phyloP scores from a whole-genome alignment of 2,113 vertebrate species.

The Dromas ardeola region DNA sequence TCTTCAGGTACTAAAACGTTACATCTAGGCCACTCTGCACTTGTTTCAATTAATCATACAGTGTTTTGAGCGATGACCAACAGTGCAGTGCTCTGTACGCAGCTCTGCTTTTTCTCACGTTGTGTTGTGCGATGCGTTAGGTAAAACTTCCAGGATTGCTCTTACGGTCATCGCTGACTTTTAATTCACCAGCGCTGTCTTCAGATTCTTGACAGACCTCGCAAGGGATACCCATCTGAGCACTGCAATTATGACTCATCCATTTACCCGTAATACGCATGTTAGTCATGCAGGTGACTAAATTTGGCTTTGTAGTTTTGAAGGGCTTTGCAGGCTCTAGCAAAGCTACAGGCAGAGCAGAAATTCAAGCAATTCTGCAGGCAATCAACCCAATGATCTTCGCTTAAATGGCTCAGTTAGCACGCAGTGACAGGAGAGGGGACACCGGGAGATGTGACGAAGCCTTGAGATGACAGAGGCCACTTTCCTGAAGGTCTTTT shows the following conservation, averaged over 20 bases:
- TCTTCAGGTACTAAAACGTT: background rate
- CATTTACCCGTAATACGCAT: fast-evolving
- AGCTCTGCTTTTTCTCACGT: background rate
- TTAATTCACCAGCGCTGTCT: fast-evolving
- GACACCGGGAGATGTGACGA: background rate
- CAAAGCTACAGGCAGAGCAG: background rate
- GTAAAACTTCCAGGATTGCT: background rate
- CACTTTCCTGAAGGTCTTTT: background rate
- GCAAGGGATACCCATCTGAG: background rate
- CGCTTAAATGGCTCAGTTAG: background rate
- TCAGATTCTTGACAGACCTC: background rate
- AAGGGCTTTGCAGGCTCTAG: background rate
- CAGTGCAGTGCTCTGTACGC: fast-evolving
- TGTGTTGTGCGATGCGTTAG: fast-evolving
- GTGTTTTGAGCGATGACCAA: background rate
- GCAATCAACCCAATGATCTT: background rate
- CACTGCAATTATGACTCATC: background rate
- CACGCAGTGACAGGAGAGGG: background rate
- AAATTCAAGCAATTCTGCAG: background rate
- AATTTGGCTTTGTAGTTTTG: background rate
- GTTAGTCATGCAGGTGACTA: background rate
- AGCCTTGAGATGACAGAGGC: background rate
- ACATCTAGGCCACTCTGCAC: background rate
- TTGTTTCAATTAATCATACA: fast-evolving
- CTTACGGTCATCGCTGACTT: background rate